A percentile compares a stretch with the other conserved stretches of the same genome.
Conservation (phyloP, 2,888 invertebrate species). For the Acanthosepion pharaonis region DNA sequence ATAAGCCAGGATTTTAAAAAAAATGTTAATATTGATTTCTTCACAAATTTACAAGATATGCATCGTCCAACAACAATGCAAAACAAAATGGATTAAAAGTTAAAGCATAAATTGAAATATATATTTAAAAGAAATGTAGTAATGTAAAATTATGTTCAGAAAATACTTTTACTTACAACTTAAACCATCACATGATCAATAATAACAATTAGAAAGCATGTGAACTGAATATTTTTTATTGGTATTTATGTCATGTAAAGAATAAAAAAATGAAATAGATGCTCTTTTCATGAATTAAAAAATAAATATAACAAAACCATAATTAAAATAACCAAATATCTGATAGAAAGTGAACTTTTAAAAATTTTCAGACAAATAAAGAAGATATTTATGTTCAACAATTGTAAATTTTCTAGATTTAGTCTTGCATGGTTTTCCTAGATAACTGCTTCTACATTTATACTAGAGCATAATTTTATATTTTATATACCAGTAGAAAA, state of each 20-base stretch:
- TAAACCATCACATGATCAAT: background rate
- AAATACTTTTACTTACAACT: background rate
- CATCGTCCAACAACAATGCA: background rate
- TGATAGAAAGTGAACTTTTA: background rate
- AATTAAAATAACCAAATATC: background rate
- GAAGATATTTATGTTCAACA: no score
- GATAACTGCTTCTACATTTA: no score
- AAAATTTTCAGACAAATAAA: no score
- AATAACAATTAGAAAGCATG: background rate
- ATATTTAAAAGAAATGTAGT: background rate
- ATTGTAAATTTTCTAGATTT: no score
- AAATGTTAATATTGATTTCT: background rate
- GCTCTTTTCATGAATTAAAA: background rate
- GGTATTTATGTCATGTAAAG: background rate
- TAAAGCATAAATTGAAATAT: background rate
- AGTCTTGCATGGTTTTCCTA: no score
- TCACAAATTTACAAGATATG: background rate
- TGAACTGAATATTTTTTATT: background rate
- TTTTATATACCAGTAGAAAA: no score
- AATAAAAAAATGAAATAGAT: background rate
- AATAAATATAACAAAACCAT: background rate
- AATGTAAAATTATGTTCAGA: background rate
- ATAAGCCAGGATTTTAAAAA: no score
- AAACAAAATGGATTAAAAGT: background rate
- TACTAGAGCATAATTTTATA: no score